These are phyloP conservation scores for Eumeta japonica DNA, from an alignment of 1,140 invertebrate species.

Conservation along the genomic window DNA sequence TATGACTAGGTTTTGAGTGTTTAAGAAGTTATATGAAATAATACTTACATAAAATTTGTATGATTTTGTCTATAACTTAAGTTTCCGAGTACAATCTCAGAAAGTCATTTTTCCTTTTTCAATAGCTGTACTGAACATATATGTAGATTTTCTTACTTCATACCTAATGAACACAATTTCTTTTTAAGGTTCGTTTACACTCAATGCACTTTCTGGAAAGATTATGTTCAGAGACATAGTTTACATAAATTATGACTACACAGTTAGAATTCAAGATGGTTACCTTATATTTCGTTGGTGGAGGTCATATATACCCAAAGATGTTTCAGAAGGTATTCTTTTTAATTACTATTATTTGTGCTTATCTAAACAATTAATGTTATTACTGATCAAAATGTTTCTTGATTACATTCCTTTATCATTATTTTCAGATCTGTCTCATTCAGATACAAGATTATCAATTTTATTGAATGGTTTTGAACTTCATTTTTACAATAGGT, in stretches of 20 bases:
- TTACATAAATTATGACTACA: slow-evolving; percentile 93
- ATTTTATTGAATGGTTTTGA: slow-evolving; percentile 95
- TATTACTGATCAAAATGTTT: no score
- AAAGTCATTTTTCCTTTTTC: no score
- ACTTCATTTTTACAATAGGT: slow-evolving; percentile 93
- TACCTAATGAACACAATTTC: no score
- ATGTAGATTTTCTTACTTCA: no score
- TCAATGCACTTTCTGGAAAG: slow-evolving; percentile 94
- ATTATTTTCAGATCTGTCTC: slow-evolving; percentile 80
- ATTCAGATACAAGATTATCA: slow-evolving; percentile 91
- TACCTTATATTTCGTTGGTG: slow-evolving; percentile 97
- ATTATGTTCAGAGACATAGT: slow-evolving; percentile 97
- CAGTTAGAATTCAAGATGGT: slow-evolving; percentile 91
- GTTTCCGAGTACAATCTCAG: no score
- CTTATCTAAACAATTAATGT: no score
- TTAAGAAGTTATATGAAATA: no score
- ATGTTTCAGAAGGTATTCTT: slow-evolving; percentile 83
- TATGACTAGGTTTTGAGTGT: no score
- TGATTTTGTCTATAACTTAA: no score
- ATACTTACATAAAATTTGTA: no score
- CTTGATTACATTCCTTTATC: no score
- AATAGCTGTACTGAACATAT: no score
- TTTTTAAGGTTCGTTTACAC: slow-evolving; percentile 83
- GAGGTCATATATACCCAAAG: slow-evolving; percentile 91
- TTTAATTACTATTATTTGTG: slow-evolving; percentile 5